A percentile compares a stretch with the other conserved stretches of the same genome.
phyloP scores from a whole-genome alignment of 2,888 invertebrate genomes.

The Thecophora atra region DNA sequence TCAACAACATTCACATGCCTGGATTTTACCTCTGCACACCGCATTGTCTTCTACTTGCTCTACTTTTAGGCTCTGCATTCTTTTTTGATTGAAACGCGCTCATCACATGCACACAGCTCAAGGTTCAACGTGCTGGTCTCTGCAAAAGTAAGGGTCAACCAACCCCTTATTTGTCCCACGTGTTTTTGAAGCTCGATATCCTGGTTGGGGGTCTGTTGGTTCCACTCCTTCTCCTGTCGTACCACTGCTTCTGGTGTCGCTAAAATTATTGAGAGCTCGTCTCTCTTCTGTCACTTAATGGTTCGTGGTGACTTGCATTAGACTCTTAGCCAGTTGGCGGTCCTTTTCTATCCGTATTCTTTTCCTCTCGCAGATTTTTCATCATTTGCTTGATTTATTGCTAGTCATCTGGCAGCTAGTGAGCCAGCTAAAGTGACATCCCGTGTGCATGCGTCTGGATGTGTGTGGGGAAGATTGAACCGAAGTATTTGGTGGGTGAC shows the following conservation, averaged over 20 bases:
- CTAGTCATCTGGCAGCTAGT: conserved; percentile 45
- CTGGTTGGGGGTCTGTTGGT: conserved; percentile 1
- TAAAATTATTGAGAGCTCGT: conserved; percentile 12
- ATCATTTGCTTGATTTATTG: conserved; percentile 51
- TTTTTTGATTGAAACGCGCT: conserved; percentile 10
- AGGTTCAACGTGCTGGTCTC: too few relatives aligned
- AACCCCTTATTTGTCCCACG: background rate
- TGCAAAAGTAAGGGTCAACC: background rate
- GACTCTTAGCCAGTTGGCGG: conserved; percentile 14
- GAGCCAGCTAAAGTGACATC: conserved; percentile 8
- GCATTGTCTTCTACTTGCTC: background rate
- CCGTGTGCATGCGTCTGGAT: background rate
- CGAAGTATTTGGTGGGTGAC: conserved; percentile 17
- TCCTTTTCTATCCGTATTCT: background rate
- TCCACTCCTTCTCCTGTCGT: background rate
- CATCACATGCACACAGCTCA: background rate
- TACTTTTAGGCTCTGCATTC: conserved; percentile 3
- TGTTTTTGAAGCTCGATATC: background rate
- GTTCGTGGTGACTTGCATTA: conserved; percentile 27
- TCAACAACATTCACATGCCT: too few relatives aligned
- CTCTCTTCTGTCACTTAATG: conserved; percentile 5
- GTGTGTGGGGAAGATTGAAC: background rate
- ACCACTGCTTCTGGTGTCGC: conserved; percentile 4
- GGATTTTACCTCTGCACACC: too few relatives aligned
- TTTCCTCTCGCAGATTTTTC: conserved; percentile 47